phyloP scores from a whole-genome alignment of 2,797 vertebrate genomes.

The Onychomys torridus region DNA sequence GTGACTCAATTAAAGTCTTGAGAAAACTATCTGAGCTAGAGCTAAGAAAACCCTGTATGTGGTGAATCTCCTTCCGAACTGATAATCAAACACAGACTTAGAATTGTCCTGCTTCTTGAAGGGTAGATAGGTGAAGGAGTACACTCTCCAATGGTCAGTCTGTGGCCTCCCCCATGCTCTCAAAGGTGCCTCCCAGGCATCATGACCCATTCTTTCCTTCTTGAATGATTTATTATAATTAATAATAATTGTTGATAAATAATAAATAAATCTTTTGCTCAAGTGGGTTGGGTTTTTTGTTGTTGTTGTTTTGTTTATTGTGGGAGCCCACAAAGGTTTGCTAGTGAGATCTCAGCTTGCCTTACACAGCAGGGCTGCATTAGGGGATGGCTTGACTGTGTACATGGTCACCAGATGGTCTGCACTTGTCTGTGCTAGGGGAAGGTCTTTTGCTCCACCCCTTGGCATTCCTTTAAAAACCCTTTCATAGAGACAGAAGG shows the following conservation, averaged over 20 bases:
- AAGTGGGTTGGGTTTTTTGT: accelerated
- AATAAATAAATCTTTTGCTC: not conserved
- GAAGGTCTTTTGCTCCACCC: too few relatives aligned
- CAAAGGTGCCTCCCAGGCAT: not conserved
- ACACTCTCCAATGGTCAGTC: too few relatives aligned
- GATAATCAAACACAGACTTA: not conserved
- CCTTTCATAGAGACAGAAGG: too few relatives aligned
- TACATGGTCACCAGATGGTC: too few relatives aligned
- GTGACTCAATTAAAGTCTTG: not conserved
- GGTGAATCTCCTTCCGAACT: not conserved
- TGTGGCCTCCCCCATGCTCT: too few relatives aligned
- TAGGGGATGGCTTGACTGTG: too few relatives aligned
- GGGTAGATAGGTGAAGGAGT: not conserved
- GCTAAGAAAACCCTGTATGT: not conserved
- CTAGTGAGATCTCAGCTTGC: too few relatives aligned
- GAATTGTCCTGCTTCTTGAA: not conserved
- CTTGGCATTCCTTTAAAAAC: too few relatives aligned
- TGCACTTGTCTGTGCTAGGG: too few relatives aligned
- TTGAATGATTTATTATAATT: not conserved
- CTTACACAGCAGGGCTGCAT: too few relatives aligned
- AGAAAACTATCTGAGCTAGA: not conserved
- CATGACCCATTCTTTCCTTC: not conserved
- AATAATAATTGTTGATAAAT: not conserved
- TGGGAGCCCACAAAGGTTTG: too few relatives aligned
- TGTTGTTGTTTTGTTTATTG: not conserved